Percentiles rank a stretch among this genome's conserved stretches.
These are phyloP conservation scores for Bombus difficillimus DNA, from an alignment of 1,140 invertebrate genomes.

Conservation along the genomic window DNA sequence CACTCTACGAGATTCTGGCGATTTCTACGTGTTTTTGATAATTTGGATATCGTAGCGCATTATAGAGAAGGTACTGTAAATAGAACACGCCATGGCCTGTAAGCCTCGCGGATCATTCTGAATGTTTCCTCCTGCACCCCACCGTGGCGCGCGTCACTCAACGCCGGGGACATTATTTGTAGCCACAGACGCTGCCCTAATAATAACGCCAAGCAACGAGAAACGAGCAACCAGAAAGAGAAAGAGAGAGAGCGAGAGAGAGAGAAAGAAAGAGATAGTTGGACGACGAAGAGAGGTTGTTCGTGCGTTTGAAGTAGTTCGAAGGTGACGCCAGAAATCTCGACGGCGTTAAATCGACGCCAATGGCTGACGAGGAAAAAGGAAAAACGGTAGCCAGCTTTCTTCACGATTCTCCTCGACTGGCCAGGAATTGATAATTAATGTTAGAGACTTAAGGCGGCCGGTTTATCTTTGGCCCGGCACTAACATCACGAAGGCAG, in stretches of 20 bases:
- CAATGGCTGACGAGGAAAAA: conserved; percentile 28
- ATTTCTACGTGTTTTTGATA: background rate
- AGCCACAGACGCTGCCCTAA: conserved; percentile 56
- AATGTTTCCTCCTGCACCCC: conserved; percentile 46
- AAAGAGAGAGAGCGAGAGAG: background rate
- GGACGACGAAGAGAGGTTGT: background rate
- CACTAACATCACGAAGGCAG: conserved; percentile 67
- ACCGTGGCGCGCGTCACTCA: conserved; percentile 53
- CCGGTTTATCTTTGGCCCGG: conserved; percentile 67
- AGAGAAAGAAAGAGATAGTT: background rate
- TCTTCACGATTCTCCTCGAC: conserved; percentile 15
- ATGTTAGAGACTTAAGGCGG: conserved; percentile 59
- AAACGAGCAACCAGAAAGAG: conserved; percentile 1
- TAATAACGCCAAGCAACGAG: conserved; percentile 60
- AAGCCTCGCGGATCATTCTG: conserved; percentile 63
- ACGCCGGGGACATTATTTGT: conserved; percentile 63
- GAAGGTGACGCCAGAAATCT: conserved; percentile 42
- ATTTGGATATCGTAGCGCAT: conserved; percentile 12
- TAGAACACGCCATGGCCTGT: conserved; percentile 44
- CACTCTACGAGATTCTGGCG: background rate
- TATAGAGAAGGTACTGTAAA: conserved; percentile 47
- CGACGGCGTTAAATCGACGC: conserved; percentile 50
- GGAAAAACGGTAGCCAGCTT: conserved; percentile 17
- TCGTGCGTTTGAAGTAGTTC: conserved; percentile 28
- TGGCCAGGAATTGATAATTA: conserved; percentile 65